Evolutionary conservation across 2,113 vertebrate genomes (phyloP), one percentile per base, ranked within the genome.

Genomic region (Lanius collurio): DNA sequence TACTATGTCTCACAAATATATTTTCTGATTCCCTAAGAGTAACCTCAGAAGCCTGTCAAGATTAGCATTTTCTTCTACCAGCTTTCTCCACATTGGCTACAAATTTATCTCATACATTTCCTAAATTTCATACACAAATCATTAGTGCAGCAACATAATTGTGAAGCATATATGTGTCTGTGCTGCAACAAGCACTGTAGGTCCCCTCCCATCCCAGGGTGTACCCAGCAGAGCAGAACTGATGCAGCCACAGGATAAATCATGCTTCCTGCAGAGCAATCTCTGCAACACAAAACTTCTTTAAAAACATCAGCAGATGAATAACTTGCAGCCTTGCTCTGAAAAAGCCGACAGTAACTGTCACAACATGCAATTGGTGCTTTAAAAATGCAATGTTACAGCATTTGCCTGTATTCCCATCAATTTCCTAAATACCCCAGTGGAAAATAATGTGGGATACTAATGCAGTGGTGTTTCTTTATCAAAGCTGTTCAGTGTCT

Each of bases 11-110:
- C 37, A 37, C 4, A 17, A 67, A 80, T 77, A 23, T 26, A 86
- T 74, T 70, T 27, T 50, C 13, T 74, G 4, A 69, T 77, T 79
- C 31, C 14, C 27, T 67, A 80, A 71, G 5, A 64, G n/a, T 41
- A 85, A 27, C 4, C 39, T 93, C 47, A 52, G 44, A 92, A 88
- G 15, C 60, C 11, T 83, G 7, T 59, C 27, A 67, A 33, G 80
- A 70, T 95, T 83, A 90, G 1, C 9, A 74, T 93, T 96, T 95
- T 86, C 17, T 87, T 74, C 22, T 49, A 28, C 15, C 17, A 50
- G 33, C 19, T 93, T 94, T 87, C 46, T 90, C 74, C 35, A 46
- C 2, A 5, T 46, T 86, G 55, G 20, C 11, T 49, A 49, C 47
- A 70, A 44, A n/a, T 70, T 60, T 88, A 5, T 65, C 8, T 63